These are phyloP conservation scores for Aplidium turbinatum DNA, from an alignment of 23 tunicate genomes.

Conservation along the genomic window DNA sequence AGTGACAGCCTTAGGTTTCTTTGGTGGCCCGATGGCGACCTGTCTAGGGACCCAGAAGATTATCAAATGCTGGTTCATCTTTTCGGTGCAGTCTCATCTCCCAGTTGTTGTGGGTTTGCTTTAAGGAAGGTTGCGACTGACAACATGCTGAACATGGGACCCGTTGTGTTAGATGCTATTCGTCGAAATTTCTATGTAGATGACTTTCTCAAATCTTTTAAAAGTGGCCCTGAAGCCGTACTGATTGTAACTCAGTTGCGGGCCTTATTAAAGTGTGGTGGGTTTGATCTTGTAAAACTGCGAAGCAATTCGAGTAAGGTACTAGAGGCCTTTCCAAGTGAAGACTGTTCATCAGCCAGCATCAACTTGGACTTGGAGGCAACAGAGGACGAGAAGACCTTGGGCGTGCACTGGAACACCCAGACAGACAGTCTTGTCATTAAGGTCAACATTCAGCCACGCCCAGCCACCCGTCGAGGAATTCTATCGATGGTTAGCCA, in stretches of 20 bases:
- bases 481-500: slow-evolving; percentile 11
- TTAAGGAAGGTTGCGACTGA: slow-evolving; percentile 14
- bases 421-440: slow-evolving; percentile 2
- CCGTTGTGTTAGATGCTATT: not conserved
- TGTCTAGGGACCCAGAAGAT: not conserved
- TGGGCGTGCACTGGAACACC: slow-evolving; percentile 22
- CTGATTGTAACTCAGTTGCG: not conserved
- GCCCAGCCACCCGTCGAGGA: slow-evolving; percentile 28
- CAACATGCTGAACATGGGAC: not conserved
- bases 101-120: slow-evolving; percentile 36
- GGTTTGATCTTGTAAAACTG: slow-evolving; percentile 14
- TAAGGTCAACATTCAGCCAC: not conserved
- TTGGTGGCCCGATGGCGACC: slow-evolving; percentile 49
- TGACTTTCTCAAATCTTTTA: slow-evolving; percentile 9
- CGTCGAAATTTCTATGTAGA: slow-evolving; percentile 15
- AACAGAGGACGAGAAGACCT: not conserved
- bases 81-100: slow-evolving; percentile 40
- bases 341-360: not conserved
- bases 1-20: slow-evolving; percentile 20
- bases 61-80: slow-evolving; percentile 36
- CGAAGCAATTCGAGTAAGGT: not conserved
- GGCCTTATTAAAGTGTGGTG: not conserved
- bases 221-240: not conserved
- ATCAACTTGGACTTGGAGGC: slow-evolving; percentile 10
- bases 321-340: not conserved